Conservation (phyloP, 2,797 vertebrate genomes). For the Harpagifer antarcticus region DNA sequence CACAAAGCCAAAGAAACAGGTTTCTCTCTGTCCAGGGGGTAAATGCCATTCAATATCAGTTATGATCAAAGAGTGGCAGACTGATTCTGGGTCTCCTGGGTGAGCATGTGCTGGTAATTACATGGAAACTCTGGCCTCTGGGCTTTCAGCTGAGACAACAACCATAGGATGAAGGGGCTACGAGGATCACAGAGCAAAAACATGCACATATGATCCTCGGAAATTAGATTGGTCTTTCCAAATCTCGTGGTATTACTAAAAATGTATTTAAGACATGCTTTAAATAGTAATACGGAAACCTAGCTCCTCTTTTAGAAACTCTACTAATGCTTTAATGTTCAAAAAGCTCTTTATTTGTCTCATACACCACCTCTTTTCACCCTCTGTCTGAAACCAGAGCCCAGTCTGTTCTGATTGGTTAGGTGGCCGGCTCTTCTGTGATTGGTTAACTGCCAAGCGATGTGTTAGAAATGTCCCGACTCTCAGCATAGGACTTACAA, state of each 20-base stretch:
- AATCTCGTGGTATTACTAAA: neutral
- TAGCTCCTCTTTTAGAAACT: neutral
- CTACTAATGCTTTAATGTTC: too few species aligned
- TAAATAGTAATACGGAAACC: neutral
- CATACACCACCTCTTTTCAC: too few species aligned
- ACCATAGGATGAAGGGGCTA: constrained; percentile 23
- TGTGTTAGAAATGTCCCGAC: too few species aligned
- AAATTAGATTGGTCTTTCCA: constrained; percentile 7
- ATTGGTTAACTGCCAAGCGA: too few species aligned
- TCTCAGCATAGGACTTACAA: too few species aligned
- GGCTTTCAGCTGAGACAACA: constrained; percentile 50
- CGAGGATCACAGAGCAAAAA: constrained; percentile 23
- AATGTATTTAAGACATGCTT: neutral
- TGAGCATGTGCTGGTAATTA: constrained; percentile 68
- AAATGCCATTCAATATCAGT: constrained; percentile 71
- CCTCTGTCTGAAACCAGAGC: too few species aligned
- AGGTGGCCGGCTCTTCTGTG: too few species aligned
- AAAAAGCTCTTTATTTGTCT: too few species aligned
- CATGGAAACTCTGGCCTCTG: constrained; percentile 49
- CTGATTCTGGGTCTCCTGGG: constrained; percentile 52
- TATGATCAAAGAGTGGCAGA: constrained; percentile 71
- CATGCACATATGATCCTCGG: neutral
- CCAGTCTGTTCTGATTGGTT: too few species aligned
- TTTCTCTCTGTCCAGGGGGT: constrained; percentile 62
- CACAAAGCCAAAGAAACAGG: constrained; percentile 60